Evolutionary conservation across 2,888 invertebrate species (phyloP).

Genomic region (Pseudoips prasinana): DNA sequence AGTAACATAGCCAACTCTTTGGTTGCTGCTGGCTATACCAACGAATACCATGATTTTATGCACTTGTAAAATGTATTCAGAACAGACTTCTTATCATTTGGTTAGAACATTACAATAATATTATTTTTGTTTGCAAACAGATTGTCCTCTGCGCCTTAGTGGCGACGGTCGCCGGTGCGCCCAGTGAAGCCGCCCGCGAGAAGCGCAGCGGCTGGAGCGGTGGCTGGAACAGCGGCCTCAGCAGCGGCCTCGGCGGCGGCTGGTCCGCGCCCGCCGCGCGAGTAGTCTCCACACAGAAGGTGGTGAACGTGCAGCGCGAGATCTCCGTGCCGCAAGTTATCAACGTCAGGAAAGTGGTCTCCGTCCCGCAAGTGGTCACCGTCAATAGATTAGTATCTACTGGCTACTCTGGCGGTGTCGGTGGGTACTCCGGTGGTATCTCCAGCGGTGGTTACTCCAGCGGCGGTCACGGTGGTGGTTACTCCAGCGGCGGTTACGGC

Average conservation of each 20-base stretch:
- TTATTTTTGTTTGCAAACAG: neutral
- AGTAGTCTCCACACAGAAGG: constrained; percentile 20
- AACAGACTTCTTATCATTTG: too few species aligned
- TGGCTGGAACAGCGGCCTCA: constrained; percentile 2
- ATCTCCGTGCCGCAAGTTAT: constrained; percentile 27
- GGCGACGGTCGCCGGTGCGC: constrained; percentile 4
- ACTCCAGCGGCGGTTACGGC: constrained; percentile 8
- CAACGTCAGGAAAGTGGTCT: constrained; percentile 27
- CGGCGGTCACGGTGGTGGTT: constrained; percentile 6
- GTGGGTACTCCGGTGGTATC: too few species aligned
- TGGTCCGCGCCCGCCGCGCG: constrained; percentile 3
- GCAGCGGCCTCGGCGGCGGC: neutral
- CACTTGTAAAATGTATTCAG: too few species aligned
- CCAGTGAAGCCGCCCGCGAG: neutral
- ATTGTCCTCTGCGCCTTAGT: constrained; percentile 10
- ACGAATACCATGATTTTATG: too few species aligned
- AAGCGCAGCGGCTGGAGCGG: constrained; percentile 7
- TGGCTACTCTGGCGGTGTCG: neutral
- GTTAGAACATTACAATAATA: too few species aligned
- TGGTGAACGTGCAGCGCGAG: constrained; percentile 32
- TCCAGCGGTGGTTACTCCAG: constrained; percentile 1
- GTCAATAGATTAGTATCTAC: constrained; percentile 23
- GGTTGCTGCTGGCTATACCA: too few species aligned
- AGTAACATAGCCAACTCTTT: too few species aligned
- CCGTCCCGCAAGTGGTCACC: constrained; percentile 24